A percentile compares a stretch with the other conserved stretches of the same genome.
phyloP scores from a whole-genome alignment of 2,113 vertebrate genomes.

The Monopterus albus region DNA sequence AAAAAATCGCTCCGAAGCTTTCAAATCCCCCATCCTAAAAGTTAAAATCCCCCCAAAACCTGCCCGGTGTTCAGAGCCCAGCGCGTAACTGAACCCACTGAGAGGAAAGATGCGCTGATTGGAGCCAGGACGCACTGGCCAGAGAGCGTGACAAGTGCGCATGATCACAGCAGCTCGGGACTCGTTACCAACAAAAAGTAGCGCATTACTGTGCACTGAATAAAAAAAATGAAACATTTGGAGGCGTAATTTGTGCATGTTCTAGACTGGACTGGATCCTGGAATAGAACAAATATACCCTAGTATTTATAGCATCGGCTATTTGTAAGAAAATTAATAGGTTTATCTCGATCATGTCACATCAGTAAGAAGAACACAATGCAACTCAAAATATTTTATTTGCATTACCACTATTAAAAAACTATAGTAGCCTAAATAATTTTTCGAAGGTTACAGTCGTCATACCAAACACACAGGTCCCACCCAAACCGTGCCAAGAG shows the following conservation, averaged over 20 bases:
- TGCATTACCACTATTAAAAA: too few relatives aligned
- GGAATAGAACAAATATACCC: too few relatives aligned
- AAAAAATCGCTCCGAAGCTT: slow-evolving; percentile 57
- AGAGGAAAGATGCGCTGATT: slow-evolving; percentile 26
- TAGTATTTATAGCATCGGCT: too few relatives aligned
- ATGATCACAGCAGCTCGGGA: slow-evolving; percentile 46
- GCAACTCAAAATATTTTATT: neutral
- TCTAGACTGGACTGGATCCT: neutral
- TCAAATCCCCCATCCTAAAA: slow-evolving; percentile 68
- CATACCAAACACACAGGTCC: neutral
- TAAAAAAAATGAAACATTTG: neutral
- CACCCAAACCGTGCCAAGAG: neutral
- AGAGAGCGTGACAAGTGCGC: slow-evolving; percentile 57
- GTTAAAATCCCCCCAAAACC: neutral
- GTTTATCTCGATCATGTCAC: too few relatives aligned
- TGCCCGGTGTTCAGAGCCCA: slow-evolving; percentile 9
- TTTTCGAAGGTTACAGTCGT: too few relatives aligned
- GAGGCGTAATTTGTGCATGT: neutral
- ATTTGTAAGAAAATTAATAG: too few relatives aligned
- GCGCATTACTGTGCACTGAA: too few relatives aligned
- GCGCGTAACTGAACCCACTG: slow-evolving; percentile 29
- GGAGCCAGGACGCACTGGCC: slow-evolving; percentile 43
- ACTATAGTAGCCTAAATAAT: neutral
- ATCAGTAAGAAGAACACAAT: neutral
- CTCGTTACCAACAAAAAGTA: slow-evolving; percentile 5